phyloP scores from a whole-genome alignment of 2,797 vertebrate genomes.

The Myotis planiceps region DNA sequence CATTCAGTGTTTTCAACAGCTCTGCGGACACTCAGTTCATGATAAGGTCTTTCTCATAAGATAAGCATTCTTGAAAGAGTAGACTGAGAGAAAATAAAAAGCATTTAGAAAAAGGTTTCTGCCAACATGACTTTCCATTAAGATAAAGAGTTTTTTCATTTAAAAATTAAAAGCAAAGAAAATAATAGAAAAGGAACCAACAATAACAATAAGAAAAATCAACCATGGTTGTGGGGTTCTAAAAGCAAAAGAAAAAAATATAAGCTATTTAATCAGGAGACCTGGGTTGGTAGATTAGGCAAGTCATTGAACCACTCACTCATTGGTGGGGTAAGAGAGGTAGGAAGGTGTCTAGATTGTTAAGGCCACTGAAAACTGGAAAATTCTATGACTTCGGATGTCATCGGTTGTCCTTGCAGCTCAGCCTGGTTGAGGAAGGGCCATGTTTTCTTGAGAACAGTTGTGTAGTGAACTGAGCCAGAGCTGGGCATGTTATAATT shows the following conservation, averaged over 20 bases:
- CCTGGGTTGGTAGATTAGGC: background rate
- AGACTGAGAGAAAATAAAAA: constrained; percentile 56
- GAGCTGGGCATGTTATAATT: background rate
- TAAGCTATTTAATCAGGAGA: background rate
- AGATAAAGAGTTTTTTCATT: constrained; percentile 6
- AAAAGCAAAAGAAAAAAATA: constrained; percentile 1
- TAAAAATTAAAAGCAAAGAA: background rate
- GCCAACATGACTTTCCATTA: constrained; percentile 11
- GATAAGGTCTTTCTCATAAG: constrained; percentile 44
- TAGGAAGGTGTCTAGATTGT: background rate
- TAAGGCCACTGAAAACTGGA: background rate
- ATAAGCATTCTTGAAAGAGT: constrained; percentile 58
- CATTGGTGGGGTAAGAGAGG: background rate
- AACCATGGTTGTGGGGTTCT: background rate
- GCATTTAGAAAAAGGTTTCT: constrained; percentile 54
- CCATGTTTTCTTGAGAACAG: background rate
- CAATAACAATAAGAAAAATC: background rate
- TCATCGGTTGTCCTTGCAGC: background rate
- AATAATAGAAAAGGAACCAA: background rate
- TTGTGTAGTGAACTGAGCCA: background rate
- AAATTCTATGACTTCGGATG: background rate
- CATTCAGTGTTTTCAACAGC: constrained; percentile 58
- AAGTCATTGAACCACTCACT: background rate
- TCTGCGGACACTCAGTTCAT: constrained; percentile 45
- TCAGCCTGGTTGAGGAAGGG: background rate